These are phyloP conservation scores for Aphidoletes aphidimyza DNA, from an alignment of 2,888 invertebrate species.

Conservation along the genomic window DNA sequence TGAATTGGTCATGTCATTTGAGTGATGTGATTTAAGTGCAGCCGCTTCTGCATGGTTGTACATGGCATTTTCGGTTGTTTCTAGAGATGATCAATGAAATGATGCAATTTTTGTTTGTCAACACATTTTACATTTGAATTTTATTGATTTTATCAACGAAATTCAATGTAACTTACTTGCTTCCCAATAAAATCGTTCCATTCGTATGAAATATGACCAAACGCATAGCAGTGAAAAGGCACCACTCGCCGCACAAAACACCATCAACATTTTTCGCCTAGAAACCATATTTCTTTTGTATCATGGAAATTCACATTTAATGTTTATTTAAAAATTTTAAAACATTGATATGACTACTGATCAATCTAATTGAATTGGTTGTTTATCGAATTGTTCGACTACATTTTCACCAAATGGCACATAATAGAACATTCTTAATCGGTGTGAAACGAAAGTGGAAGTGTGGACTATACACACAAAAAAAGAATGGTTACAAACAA, in stretches of 20 bases:
- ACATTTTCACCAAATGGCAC: slow-evolving; percentile 13
- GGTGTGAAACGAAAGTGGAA: not conserved
- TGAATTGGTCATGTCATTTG: not conserved
- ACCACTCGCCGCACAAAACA: slow-evolving; percentile 39
- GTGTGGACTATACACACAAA: not conserved
- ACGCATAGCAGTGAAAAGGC: slow-evolving; percentile 24
- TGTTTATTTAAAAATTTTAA: not conserved
- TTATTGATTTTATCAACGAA: not conserved
- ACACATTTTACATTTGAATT: not conserved
- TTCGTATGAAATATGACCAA: slow-evolving; percentile 44
- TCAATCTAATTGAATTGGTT: not conserved
- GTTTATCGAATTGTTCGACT: not conserved
- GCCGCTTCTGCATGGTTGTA: slow-evolving; percentile 15
- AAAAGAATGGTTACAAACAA: not conserved
- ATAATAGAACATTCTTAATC: not conserved
- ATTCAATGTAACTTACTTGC: slow-evolving; percentile 9
- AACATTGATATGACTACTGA: not conserved
- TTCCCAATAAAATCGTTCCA: not conserved
- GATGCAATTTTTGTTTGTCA: not conserved
- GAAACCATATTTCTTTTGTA: slow-evolving; percentile 16
- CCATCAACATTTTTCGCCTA: not conserved
- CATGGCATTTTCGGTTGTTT: not conserved
- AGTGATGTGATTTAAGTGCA: not conserved
- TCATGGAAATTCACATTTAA: not conserved
- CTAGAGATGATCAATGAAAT: not conserved